Conservation (phyloP, 2,113 vertebrate genomes). For the Gasterosteus aculeatus region DNA sequence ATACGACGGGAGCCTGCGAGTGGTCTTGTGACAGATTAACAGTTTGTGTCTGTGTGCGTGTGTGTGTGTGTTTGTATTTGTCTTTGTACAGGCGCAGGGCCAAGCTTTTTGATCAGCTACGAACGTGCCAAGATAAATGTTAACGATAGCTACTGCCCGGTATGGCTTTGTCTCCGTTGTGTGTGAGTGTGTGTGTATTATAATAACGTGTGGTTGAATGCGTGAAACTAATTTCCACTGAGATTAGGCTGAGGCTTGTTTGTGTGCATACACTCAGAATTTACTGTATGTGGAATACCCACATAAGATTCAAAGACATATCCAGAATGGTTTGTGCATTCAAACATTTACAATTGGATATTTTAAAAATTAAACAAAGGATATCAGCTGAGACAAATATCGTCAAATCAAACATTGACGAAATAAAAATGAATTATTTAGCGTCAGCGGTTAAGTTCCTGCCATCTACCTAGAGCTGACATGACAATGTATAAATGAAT, state of each 20-base stretch:
- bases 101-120: constrained; percentile 28
- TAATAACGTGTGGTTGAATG: neutral
- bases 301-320: neutral
- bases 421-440: constrained; percentile 29
- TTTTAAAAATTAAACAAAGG: neutral
- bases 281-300: neutral
- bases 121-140: constrained; percentile 21
- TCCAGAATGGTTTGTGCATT: neutral
- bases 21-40: constrained; percentile 1
- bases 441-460: neutral
- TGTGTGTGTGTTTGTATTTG: neutral
- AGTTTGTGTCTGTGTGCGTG: neutral
- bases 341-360: neutral
- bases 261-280: neutral
- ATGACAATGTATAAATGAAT: constrained; percentile 19
- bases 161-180: neutral
- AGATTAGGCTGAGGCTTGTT: neutral
- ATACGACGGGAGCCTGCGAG: neutral
- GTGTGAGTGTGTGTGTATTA: neutral
- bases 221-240: neutral
- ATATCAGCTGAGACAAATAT: neutral
- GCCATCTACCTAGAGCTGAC: neutral
- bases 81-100: neutral
- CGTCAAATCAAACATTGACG: neutral
- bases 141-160: constrained; percentile 2